Evolutionary conservation across 2,113 vertebrate genomes (phyloP).

Genomic region (Mungos mungo): DNA sequence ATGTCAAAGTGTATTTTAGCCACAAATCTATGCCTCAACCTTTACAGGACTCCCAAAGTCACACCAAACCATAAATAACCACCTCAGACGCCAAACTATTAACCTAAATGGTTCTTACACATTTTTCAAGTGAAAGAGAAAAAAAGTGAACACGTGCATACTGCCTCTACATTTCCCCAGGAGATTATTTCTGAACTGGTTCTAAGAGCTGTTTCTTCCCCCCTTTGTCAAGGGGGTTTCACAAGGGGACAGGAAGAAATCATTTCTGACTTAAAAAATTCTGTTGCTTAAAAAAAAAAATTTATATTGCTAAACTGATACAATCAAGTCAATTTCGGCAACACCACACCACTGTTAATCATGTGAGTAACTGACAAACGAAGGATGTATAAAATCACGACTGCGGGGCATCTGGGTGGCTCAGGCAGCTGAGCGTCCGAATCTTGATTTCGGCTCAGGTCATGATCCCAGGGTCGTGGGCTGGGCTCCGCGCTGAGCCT

Average conservation of each 20-base stretch:
- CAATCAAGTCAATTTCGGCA: slow-evolving; percentile 6
- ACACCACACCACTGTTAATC: background rate
- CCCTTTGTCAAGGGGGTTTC: slow-evolving; percentile 50
- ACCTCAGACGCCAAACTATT: background rate
- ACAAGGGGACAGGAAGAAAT: background rate
- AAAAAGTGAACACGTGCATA: background rate
- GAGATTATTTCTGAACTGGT: background rate
- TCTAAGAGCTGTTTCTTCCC: background rate
- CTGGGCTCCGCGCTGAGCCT: too few species aligned
- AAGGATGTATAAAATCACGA: background rate
- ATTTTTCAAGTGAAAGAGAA: slow-evolving; percentile 16
- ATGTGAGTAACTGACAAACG: background rate
- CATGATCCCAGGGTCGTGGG: too few species aligned
- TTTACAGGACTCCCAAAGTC: slow-evolving; percentile 20
- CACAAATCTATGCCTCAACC: background rate
- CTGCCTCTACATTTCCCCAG: background rate
- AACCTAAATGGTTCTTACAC: background rate
- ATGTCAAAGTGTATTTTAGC: slow-evolving; percentile 41
- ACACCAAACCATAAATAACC: slow-evolving; percentile 19
- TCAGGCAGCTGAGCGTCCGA: too few species aligned
- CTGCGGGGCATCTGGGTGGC: too few species aligned
- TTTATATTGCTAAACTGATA: background rate
- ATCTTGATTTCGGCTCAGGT: too few species aligned
- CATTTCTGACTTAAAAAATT: background rate
- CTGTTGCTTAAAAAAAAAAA: background rate